phyloP scores from a whole-genome alignment of 2,113 vertebrate genomes.

The Plestiodon gilberti region DNA sequence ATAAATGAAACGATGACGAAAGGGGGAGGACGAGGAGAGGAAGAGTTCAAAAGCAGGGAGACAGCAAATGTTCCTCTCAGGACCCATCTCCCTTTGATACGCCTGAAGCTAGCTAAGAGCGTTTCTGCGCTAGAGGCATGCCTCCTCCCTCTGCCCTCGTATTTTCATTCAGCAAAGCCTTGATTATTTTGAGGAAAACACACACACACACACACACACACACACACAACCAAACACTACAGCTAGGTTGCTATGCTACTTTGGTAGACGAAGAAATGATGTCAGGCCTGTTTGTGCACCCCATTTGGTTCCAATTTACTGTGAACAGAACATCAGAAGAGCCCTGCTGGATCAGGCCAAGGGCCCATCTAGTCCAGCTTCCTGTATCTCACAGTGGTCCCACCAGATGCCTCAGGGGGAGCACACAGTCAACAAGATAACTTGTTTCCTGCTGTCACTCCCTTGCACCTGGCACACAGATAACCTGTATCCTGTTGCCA shows the following conservation, averaged over 20 bases:
- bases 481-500: no score
- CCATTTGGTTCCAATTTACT: background rate
- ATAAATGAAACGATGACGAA: constrained; percentile 25
- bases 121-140: constrained; percentile 67
- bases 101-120: constrained; percentile 76
- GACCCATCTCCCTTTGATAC: constrained; percentile 70
- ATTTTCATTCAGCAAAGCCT: constrained; percentile 63
- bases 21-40: background rate
- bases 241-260: constrained; percentile 48
- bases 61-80: constrained; percentile 71
- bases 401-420: no score
- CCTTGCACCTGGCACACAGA: no score
- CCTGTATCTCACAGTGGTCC: no score
- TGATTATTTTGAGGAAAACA: no score
- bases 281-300: background rate
- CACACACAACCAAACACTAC: background rate
- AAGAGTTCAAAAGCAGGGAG: constrained; percentile 67
- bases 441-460: no score
- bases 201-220: background rate
- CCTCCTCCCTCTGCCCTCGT: constrained; percentile 57
- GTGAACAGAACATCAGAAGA: no score
- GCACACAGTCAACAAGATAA: no score
- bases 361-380: no score
- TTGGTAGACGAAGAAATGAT: constrained; percentile 28
- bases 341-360: no score